Evolutionary conservation across 92 coral and sea anemone genomes (phyloP).

Genomic region (Porites cylindrica): DNA sequence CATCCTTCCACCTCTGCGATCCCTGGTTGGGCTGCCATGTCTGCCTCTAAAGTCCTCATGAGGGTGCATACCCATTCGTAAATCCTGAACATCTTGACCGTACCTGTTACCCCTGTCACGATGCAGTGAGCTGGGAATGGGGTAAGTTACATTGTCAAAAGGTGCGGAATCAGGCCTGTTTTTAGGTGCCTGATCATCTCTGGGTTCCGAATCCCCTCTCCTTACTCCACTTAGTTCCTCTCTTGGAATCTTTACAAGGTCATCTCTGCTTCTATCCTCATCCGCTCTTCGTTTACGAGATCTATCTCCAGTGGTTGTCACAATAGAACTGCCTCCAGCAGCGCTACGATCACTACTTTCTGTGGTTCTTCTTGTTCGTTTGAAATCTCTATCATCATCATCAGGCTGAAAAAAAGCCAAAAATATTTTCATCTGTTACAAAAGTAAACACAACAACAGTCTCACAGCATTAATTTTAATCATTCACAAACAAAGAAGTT

Average conservation of each 20-base stretch:
- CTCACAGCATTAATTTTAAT: too few species aligned
- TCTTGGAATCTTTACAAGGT: conserved; percentile 71
- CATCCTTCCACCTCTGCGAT: conserved; percentile 38
- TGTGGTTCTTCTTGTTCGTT: conserved; percentile 89
- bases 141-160: conserved; percentile 53
- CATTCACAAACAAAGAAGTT: neutral
- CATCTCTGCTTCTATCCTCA: conserved; percentile 71
- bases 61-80: conserved; percentile 16
- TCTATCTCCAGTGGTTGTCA: conserved; percentile 58
- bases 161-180: conserved; percentile 51
- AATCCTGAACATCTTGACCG: conserved; percentile 42
- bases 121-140: conserved; percentile 68
- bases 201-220: conserved; percentile 60
- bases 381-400: conserved; percentile 98
- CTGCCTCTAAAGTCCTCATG: conserved; percentile 64
- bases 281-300: conserved; percentile 86
- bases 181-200: conserved; percentile 50
- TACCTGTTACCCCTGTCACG: conserved; percentile 60
- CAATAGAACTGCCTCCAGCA: conserved; percentile 52
- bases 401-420: conserved; percentile 69
- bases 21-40: conserved; percentile 60
- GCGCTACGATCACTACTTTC: conserved; percentile 67
- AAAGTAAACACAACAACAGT: too few species aligned
- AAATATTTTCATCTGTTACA: neutral
- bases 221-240: conserved; percentile 66